phyloP scores from a whole-genome alignment of 2,888 invertebrate species.

The Urechis unicinctus region DNA sequence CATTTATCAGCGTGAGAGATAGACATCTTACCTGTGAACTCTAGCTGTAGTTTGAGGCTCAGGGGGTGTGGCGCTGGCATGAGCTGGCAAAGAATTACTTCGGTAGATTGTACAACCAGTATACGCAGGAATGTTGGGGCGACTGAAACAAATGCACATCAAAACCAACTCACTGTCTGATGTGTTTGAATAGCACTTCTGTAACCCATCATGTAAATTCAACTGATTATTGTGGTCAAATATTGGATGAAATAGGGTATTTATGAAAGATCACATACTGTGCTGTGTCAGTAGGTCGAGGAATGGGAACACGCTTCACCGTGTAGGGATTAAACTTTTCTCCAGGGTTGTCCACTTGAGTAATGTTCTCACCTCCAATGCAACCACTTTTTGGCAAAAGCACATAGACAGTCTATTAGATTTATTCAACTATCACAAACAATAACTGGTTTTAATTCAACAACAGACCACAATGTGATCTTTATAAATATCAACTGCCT shows the following conservation, averaged over 20 bases:
- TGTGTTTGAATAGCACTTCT: too few species aligned
- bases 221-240: neutral
- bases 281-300: conserved; percentile 36
- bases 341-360: conserved; percentile 39
- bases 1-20: too few species aligned
- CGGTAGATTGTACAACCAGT: conserved; percentile 37
- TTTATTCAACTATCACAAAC: too few species aligned
- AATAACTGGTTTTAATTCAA: too few species aligned
- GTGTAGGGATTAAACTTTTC: conserved; percentile 35
- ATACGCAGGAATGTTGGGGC: conserved; percentile 43
- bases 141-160: conserved; percentile 25
- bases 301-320: conserved; percentile 34
- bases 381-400: conserved; percentile 27
- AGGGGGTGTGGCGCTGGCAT: conserved; percentile 23
- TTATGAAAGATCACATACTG: conserved; percentile 32
- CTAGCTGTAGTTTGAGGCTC: conserved; percentile 25
- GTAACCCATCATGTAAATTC: too few species aligned
- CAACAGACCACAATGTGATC: too few species aligned
- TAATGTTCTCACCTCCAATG: conserved; percentile 37
- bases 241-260: neutral
- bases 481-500: too few species aligned
- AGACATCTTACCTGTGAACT: conserved; percentile 37
- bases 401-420: too few species aligned
- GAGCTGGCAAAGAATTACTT: conserved; percentile 30
- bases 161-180: neutral